Base-by-base conservation (phyloP, 2,797 vertebrate species). In the Podarcis lilfordi region DNA sequence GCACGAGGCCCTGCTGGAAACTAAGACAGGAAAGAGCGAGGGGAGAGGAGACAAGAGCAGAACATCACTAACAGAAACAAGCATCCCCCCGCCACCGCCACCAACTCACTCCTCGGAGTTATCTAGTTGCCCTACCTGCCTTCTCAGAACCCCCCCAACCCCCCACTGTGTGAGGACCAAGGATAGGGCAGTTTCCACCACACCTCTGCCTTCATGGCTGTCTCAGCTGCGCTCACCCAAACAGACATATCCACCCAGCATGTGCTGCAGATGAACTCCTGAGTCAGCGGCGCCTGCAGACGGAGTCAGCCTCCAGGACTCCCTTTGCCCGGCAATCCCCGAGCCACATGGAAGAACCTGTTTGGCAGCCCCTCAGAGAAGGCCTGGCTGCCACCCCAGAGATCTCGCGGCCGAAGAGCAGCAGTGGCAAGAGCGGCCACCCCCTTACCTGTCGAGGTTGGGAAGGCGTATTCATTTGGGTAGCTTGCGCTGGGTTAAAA, bases 381-480 rank as follows among this genome's bases (percentile, higher is more conserved):
- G 15, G 17, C 9, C 66, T 11, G 11, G 43, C 71, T 69, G 71
- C 40, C 77, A 76, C 45, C 59, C 8, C 43, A 78, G 55, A 29
- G 32, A 83, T 77, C 82, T 59, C 82, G 17, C 1, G 50, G 77
- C 61, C 37, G 11, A 59, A 71, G 77, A 50, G 74, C 7, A 0
- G 55, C 9, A 55, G 66, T 4, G 59, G 0, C 21, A 69, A 2
- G 81, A 32, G 43, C 7, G 3, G 29, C 2, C 43, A 55, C 77
- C 91, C 89, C 93, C 96, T 96, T 98, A 99, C 99, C 98, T 98
- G 98, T 95, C 98, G 97, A 91, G 98, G 95, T 90, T 98, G 99
- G 94, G 98, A 98, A 95, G 98, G 96, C 94, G 98, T 98, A 98
- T 99, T 99, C 99, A 99, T 99, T 97, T 98, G 98, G 97, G 98